phyloP scores from a whole-genome alignment of 2,797 vertebrate species.

The Lates japonicus region DNA sequence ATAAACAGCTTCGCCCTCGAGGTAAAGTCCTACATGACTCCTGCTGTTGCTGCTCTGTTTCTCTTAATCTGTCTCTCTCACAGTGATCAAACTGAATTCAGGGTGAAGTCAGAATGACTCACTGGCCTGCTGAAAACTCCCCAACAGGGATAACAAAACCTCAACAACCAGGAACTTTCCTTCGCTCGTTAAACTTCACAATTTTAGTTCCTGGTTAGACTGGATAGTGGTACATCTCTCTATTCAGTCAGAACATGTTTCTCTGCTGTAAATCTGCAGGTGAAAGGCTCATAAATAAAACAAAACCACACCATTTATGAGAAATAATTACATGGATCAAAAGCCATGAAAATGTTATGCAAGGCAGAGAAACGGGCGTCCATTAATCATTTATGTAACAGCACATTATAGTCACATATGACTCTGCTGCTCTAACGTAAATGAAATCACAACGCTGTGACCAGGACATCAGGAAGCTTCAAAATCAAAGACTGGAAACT shows the following conservation, averaged over 20 bases:
- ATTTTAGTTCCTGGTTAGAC: too few relatives aligned
- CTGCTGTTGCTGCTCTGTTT: conserved; percentile 17
- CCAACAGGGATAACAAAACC: not conserved
- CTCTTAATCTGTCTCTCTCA: conserved; percentile 16
- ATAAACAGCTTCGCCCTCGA: conserved; percentile 42
- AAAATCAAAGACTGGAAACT: not conserved
- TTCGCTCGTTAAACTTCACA: too few relatives aligned
- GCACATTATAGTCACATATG: too few relatives aligned
- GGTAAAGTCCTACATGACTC: conserved; percentile 39
- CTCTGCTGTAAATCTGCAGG: too few relatives aligned
- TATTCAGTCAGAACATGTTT: too few relatives aligned
- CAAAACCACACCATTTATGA: not conserved
- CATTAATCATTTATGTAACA: not conserved
- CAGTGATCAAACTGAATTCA: conserved; percentile 36
- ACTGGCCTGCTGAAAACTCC: not conserved
- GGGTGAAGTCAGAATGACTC: conserved; percentile 32
- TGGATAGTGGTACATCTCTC: too few relatives aligned
- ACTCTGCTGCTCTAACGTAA: not conserved
- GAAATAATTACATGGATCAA: not conserved
- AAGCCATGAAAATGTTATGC: not conserved
- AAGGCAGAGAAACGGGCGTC: too few relatives aligned
- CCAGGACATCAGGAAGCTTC: not conserved
- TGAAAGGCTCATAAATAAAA: not conserved
- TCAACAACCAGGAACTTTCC: not conserved
- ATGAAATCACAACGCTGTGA: not conserved